Evolutionary conservation across 1,140 invertebrate genomes (phyloP), one percentile per base, ranked within the genome.

Genomic region (Octopus sinensis): DNA sequence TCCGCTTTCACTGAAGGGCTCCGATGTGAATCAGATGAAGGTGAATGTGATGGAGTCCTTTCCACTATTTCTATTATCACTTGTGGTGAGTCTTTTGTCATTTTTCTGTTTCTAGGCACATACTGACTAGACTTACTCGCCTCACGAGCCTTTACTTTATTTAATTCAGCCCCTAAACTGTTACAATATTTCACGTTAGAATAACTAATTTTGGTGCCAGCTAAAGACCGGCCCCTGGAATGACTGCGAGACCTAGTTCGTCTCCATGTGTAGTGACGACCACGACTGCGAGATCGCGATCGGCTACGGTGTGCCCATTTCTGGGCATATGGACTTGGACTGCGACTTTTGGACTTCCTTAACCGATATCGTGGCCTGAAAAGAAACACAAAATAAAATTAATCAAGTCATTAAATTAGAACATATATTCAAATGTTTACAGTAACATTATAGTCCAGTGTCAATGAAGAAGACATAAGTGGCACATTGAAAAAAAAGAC

Each of bases 131-230:
- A 77, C 23, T 77, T 77, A 23, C 51, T 73, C 53, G 54, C 81
- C 93, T 86, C 88, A 12, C 87, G 82, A 23, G 87, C 87, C 77
- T 85, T 86, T 71, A 83, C 87, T 80, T 91, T 91, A 80, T 88
- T 90, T n/a, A 91, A 84, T 85, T 91, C 90, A 23, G 89, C 88
- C 9, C 86, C 88, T 52, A 91, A 84, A 83, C 87, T 89, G 78
- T 85, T 88, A 43, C 86, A 17, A 78, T 83, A 76, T 30, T 85
- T 86, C 2, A 86, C 82, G 53, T 81, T 82, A 75, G 85, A 83
- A 80, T 86, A 84, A 81, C 79, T 84, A 12, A 84, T 81, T 82
- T 83, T 84, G 77, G 54, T 85, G 52, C 75, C 68, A 51, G 79
- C 79, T 75, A 80, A n/a, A 68, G 81, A 76, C 80, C 81, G 78